Base-by-base conservation (phyloP, 2,797 vertebrate species). In the Phrynocephalus vlangalii region DNA sequence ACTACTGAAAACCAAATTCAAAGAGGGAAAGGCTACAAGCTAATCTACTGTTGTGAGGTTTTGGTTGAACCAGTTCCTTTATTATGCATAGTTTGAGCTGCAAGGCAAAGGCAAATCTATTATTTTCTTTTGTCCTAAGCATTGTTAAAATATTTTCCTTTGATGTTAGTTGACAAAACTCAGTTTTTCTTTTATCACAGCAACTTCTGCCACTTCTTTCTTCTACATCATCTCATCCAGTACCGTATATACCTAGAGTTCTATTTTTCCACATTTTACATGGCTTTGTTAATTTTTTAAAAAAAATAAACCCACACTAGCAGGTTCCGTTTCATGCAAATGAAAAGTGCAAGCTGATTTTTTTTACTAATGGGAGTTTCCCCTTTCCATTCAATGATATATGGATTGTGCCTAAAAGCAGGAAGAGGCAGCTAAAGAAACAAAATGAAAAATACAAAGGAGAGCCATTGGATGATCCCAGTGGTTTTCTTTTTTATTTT, bases 21-120 rank as follows among this genome's bases (percentile, higher is more conserved):
- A 77, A 56, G 48, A 16, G 18, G 67, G 10, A 8, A 52, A 48
- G 80, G 26, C 44, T 10, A 15, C 16, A 52, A 67, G 22, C 22
- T 68, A 48, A 26, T 30, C 10, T 18, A 22, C 8, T 50, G 67
- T 63, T 82, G 7, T 67, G 38, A 33, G n/a, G 16, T 24, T 30
- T 26, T 56, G 18, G 50, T 33, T 10, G 22, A 33, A 20, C 33
- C 11, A 15, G 28, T 28, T 82, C 72, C 28, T 30, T 78, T 94
- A 96, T 96, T 96, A 94, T 96, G 92, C 91, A 95, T 96, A 91
- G 93, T 92, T 94, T 94, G 96, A 94, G 91, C 94, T 93, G 86
- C 90, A 91, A 93, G 89, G 90, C 87, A 76, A 90, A 95, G 89
- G 75, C 92, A 93, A 90, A 93, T 92, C 91, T 95, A 96, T 95